Evolutionary conservation across 2,113 vertebrate species (phyloP), one percentile per base, ranked within the genome.

Genomic region (Apeltes quadracus): DNA sequence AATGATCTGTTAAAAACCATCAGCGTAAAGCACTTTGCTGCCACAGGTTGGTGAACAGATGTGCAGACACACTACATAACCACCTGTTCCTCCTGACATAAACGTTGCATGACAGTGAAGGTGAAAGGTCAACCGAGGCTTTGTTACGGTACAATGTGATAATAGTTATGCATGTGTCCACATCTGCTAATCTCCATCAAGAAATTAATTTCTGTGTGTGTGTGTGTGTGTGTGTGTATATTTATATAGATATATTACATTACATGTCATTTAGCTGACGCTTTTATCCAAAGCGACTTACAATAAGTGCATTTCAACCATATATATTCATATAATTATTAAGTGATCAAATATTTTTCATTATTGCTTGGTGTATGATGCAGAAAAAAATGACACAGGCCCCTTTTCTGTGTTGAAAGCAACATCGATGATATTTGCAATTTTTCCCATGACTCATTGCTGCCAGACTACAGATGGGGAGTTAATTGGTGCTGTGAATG

Each of bases 381-480:
- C 38, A 18, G 48, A 58, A 58, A 32, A 34, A 79, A 69, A 73
- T 54, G 36, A 81, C 58, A 69, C 43, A 38, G 57, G 61, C 14
- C 53, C 43, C 74, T 50, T 72, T n/a, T 66, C n/a, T 72, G 36
- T 44, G 18, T 82, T 59, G 79, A 76, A 79, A 76, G 80, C 72
- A 74, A 61, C 75, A 81, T 72, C 75, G 75, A 70, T 78, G 69
- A 72, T 72, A 74, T 39, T 29, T 85, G 16, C 27, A 57, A 41
- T 46, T 34, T 76, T 61, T 46, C 43, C 15, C 51, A 50, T 50
- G 13, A 71, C 41, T 50, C 62, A 12, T 50, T 32, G 15, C 84
- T 72, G 73, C 43, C 77, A 82, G 75, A 46, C 79, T 88, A 87
- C 92, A 94, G 92, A 92, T 92, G 90, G 89, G 69, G 78, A 88